These are phyloP conservation scores for Pangasius mekongensis DNA, from an alignment of 2,797 vertebrate genomes.

Conservation along the genomic window DNA sequence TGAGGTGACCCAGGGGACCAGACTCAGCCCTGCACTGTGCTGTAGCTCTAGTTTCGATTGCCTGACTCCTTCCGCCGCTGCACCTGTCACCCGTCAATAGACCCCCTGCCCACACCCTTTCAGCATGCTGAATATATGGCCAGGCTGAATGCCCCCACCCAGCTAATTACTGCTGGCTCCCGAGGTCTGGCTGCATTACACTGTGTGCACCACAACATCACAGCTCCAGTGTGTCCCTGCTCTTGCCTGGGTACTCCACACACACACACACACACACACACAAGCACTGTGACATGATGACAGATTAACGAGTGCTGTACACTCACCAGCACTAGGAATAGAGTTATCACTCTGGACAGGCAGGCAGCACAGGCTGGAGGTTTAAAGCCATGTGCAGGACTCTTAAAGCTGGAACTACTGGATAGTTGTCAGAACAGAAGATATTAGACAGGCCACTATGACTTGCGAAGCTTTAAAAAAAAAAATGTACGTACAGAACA, in stretches of 20 bases:
- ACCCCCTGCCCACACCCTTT: slow-evolving; percentile 86
- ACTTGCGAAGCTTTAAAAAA: not conserved
- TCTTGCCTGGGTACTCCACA: slow-evolving; percentile 34
- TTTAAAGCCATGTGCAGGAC: slow-evolving; percentile 62
- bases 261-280: slow-evolving; percentile 30
- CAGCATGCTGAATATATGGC: slow-evolving; percentile 89
- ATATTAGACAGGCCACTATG: not conserved
- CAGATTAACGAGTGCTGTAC: slow-evolving; percentile 79
- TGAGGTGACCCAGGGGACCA: slow-evolving; percentile 65
- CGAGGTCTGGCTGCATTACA: slow-evolving; percentile 58
- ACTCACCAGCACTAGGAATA: slow-evolving; percentile 82
- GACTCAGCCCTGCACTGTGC: slow-evolving; percentile 64
- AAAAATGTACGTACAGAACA: not conserved
- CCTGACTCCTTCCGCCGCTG: slow-evolving; percentile 76
- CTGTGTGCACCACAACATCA: slow-evolving; percentile 59
- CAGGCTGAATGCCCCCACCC: slow-evolving; percentile 76
- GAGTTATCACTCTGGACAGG: slow-evolving; percentile 75
- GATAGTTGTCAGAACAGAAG: not conserved
- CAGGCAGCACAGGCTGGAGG: slow-evolving; percentile 70
- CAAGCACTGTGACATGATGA: slow-evolving; percentile 48
- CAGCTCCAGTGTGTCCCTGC: slow-evolving; percentile 36
- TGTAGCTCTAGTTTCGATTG: slow-evolving; percentile 78
- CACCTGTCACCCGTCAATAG: slow-evolving; percentile 89
- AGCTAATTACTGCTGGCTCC: slow-evolving; percentile 79
- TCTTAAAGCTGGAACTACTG: not conserved